Evolutionary conservation across 2,797 vertebrate genomes (phyloP), one percentile per base, ranked within the genome.

Genomic region (Chaenodraco wilsoni): DNA sequence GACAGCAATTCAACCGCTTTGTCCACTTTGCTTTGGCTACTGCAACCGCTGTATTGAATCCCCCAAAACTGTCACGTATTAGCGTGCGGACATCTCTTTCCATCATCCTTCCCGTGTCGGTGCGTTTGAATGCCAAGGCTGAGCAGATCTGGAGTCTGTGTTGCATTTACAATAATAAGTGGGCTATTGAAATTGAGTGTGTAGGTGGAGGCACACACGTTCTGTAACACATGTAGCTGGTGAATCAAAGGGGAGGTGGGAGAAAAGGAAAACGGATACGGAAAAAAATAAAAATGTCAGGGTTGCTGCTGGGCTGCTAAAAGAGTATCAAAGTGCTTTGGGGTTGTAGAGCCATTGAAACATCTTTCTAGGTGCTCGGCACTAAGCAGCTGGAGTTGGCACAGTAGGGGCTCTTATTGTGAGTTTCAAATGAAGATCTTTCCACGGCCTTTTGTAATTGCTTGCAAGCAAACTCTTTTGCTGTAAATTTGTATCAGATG

Each of bases 121-220:
- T 82, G 69, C 64, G 60, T 76, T 81, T 87, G 87, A 85, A 85
- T 91, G 84, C 86, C 88, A 88, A 91, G 84, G 88, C 88, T 88
- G 87, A 83, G 78, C 77, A 80, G 89, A 88, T 90, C 86, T 84
- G 85, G 74, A 85, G 85, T 88, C 87, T 83, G 87, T 81, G 87
- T 88, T 81, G 79, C 91, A 85, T 90, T 93, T 90, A 88, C 84
- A 87, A 84, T 89, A 89, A 89, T 87, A 90, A 92, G 90, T 85
- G 86, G 89, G 83, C 88, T 85, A 76, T 91, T 91, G 86, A 91
- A 90, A 88, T 71, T 51, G 77, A 86, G 79, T 86, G 91, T 89
- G 93, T 94, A 92, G 94, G 92, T 89, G 91, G 93, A 86, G 64
- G 81, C 68, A 72, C 84, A 86, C 90, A 86, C 89, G 89, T 93